Percentiles rank a stretch among this genome's conserved stretches.
These are phyloP conservation scores for Melanerpes aurifrons DNA, from an alignment of 2,113 vertebrate species.

Conservation along the genomic window DNA sequence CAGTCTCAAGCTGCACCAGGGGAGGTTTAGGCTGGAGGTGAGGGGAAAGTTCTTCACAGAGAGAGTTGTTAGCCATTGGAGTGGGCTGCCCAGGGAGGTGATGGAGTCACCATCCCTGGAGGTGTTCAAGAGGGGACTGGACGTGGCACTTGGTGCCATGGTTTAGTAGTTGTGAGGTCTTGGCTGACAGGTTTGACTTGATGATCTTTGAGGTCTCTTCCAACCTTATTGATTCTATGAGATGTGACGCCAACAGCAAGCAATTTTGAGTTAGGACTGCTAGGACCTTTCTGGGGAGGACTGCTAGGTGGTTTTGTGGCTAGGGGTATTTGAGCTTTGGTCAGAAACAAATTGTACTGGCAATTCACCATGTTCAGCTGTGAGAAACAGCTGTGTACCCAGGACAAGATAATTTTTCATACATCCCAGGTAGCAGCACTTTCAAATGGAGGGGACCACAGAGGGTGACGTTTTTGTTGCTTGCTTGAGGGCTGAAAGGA, in stretches of 20 bases:
- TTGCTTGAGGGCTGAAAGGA: slow-evolving; percentile 12
- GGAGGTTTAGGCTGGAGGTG: too few species aligned
- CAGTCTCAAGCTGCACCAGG: too few species aligned
- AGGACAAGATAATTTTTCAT: not conserved
- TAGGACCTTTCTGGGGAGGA: not conserved
- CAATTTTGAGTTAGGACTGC: not conserved
- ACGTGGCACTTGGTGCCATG: too few species aligned
- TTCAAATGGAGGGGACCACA: not conserved
- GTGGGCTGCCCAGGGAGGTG: too few species aligned
- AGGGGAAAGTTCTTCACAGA: too few species aligned
- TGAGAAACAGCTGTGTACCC: not conserved
- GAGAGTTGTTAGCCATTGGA: too few species aligned
- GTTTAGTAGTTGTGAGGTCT: too few species aligned
- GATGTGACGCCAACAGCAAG: not conserved
- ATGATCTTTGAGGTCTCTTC: too few species aligned
- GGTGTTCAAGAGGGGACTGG: too few species aligned
- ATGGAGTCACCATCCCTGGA: too few species aligned
- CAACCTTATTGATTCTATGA: not conserved
- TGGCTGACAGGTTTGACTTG: too few species aligned
- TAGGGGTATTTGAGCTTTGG: not conserved
- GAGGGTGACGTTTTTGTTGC: not conserved
- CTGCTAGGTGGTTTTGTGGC: not conserved
- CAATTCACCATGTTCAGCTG: not conserved
- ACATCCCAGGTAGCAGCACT: not conserved
- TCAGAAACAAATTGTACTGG: not conserved